Percentiles rank a stretch among this genome's conserved stretches.
Conservation (phyloP, 2,113 vertebrate genomes). For the Myrmecophaga tridactyla region DNA sequence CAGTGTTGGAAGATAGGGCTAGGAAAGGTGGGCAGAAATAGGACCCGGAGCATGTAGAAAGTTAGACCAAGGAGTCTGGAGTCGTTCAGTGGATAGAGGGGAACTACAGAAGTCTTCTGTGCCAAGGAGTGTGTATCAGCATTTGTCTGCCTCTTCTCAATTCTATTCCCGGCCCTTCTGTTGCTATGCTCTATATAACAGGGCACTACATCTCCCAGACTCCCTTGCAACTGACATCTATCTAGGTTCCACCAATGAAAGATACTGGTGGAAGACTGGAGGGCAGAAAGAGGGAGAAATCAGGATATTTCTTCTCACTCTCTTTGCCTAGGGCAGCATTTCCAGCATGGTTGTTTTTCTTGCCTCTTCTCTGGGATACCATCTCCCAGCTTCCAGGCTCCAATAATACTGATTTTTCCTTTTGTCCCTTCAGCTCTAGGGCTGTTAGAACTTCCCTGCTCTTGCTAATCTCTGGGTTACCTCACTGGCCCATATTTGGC, state of each 20-base stretch:
- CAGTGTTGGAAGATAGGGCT: too few species aligned
- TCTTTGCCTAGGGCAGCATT: background rate
- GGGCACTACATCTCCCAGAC: slow-evolving; percentile 58
- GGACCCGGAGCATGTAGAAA: background rate
- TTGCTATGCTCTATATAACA: background rate
- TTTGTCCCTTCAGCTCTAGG: background rate
- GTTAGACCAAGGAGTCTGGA: background rate
- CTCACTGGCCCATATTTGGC: background rate
- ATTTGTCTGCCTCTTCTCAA: background rate
- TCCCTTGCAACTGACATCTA: slow-evolving; percentile 15
- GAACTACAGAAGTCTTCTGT: background rate
- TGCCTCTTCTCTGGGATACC: background rate
- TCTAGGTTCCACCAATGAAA: background rate
- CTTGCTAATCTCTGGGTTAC: background rate
- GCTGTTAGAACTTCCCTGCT: background rate
- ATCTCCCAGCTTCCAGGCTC: background rate
- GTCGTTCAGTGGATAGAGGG: background rate
- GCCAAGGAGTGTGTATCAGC: background rate
- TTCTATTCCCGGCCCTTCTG: background rate
- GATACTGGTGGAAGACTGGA: background rate
- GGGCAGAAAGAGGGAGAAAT: background rate
- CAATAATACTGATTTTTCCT: background rate
- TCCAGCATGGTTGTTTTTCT: background rate
- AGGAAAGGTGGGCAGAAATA: background rate
- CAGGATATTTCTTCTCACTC: background rate